Evolutionary conservation across 2,888 invertebrate species (phyloP).

Genomic region (Hemicrepidius hirtus): DNA sequence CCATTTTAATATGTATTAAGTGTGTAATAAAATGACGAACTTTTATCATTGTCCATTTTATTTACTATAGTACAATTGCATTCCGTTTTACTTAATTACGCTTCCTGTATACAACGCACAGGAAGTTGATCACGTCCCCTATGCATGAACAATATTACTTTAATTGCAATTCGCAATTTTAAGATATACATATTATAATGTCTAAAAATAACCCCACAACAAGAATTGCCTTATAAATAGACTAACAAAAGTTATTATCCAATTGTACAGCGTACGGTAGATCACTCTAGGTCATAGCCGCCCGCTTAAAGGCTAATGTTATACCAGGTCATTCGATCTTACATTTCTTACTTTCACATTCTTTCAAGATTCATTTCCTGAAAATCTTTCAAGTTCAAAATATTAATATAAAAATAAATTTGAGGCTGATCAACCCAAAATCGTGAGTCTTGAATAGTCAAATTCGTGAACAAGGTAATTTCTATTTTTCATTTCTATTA

Average conservation of each 20-base stretch:
- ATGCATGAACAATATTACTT: constrained; percentile 13
- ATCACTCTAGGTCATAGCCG: constrained; percentile 5
- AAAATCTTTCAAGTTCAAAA: too few relatives aligned
- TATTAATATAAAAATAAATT: too few relatives aligned
- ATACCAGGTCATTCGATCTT: not conserved
- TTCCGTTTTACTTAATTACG: too few relatives aligned
- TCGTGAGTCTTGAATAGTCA: too few relatives aligned
- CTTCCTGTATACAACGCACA: not conserved
- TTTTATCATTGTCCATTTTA: not conserved
- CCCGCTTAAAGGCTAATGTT: not conserved
- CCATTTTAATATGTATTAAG: constrained; percentile 21
- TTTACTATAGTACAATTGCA: not conserved
- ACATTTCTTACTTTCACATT: not conserved
- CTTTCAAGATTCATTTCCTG: too few relatives aligned
- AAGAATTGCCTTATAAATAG: constrained; percentile 17
- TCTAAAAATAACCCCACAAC: constrained; percentile 22
- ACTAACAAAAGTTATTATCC: constrained; percentile 22
- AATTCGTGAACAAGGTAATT: too few relatives aligned
- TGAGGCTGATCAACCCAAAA: too few relatives aligned
- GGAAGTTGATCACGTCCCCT: constrained; percentile 15
- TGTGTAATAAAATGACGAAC: constrained; percentile 15
- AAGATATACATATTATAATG: constrained; percentile 6
- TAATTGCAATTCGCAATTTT: constrained; percentile 18
- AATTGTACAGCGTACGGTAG: constrained; percentile 6
- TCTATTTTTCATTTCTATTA: too few relatives aligned